Percentiles rank a stretch among this genome's conserved stretches.
These are phyloP conservation scores for Sesia bembeciformis DNA, from an alignment of 2,888 invertebrate genomes.

Conservation along the genomic window DNA sequence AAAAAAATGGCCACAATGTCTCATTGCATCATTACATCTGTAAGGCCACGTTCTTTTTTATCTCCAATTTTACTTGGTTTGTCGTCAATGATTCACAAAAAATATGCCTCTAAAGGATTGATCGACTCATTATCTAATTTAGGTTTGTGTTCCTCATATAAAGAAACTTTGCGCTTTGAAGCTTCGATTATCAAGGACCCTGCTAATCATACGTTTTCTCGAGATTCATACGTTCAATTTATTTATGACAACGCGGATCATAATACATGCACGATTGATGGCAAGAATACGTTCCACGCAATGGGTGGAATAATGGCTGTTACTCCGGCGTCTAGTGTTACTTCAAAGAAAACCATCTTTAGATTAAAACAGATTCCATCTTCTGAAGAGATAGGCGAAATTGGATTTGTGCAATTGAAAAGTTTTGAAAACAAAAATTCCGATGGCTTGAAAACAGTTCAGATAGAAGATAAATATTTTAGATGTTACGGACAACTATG, in stretches of 20 bases:
- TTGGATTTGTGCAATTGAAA: conserved; percentile 14
- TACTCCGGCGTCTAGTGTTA: conserved; percentile 11
- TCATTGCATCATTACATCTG: no score
- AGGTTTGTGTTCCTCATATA: conserved; percentile 14
- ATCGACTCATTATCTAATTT: conserved; percentile 16
- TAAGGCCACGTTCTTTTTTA: no score
- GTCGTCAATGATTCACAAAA: no score
- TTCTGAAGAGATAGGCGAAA: conserved; percentile 12
- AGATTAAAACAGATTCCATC: conserved; percentile 16
- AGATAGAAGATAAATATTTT: conserved; percentile 16
- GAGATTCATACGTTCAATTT: conserved; percentile 17
- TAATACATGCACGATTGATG: conserved; percentile 20
- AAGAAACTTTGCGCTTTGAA: conserved; percentile 17
- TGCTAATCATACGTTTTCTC: conserved; percentile 7
- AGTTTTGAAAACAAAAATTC: conserved; percentile 16
- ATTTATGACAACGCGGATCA: no score
- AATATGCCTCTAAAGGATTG: no score
- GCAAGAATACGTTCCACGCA: conserved; percentile 19
- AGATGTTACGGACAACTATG: conserved; percentile 12
- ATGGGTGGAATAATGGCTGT: no score
- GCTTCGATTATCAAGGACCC: conserved; percentile 13
- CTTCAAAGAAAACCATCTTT: conserved; percentile 6
- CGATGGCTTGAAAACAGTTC: conserved; percentile 13
- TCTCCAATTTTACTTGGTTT: no score
- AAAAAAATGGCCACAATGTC: no score